Evolutionary conservation across 2,888 invertebrate genomes (phyloP).

Genomic region (Nesidiocoris tenuis): DNA sequence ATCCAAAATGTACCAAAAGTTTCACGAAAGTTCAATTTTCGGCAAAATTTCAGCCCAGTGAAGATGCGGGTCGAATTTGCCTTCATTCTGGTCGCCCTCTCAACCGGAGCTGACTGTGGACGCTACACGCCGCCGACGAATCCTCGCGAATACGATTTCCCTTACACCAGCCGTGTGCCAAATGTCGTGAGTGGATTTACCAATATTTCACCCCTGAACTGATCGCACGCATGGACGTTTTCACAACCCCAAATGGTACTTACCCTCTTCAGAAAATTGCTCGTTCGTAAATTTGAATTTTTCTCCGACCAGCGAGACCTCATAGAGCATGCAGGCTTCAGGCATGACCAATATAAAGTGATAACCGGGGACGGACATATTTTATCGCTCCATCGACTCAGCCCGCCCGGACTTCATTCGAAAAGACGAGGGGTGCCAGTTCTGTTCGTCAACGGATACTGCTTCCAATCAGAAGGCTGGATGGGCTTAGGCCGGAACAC

Average conservation of each 20-base stretch:
- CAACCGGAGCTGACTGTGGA: conserved; percentile 3
- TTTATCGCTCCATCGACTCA: conserved; percentile 26
- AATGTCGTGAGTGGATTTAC: background rate
- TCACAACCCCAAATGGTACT: too few species aligned
- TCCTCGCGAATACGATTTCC: conserved; percentile 25
- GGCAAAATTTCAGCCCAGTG: too few species aligned
- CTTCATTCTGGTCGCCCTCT: too few species aligned
- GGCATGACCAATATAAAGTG: conserved; percentile 16
- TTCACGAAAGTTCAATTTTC: too few species aligned
- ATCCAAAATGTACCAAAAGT: too few species aligned
- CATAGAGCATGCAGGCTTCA: conserved; percentile 27
- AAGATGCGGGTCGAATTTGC: too few species aligned
- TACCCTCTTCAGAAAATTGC: too few species aligned
- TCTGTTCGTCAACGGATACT: conserved; percentile 33
- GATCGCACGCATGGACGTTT: too few species aligned
- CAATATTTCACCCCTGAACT: too few species aligned
- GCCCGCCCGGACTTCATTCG: background rate
- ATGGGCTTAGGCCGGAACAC: conserved; percentile 36
- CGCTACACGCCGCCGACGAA: conserved; percentile 17
- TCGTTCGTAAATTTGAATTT: too few species aligned
- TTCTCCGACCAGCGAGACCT: conserved; percentile 27
- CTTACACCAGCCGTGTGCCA: background rate
- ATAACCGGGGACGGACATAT: conserved; percentile 28
- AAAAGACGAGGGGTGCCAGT: conserved; percentile 11
- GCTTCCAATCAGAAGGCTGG: conserved; percentile 37